Base-by-base conservation (phyloP, 2,797 vertebrate genomes). In the Lycodopsis pacificus region DNA sequence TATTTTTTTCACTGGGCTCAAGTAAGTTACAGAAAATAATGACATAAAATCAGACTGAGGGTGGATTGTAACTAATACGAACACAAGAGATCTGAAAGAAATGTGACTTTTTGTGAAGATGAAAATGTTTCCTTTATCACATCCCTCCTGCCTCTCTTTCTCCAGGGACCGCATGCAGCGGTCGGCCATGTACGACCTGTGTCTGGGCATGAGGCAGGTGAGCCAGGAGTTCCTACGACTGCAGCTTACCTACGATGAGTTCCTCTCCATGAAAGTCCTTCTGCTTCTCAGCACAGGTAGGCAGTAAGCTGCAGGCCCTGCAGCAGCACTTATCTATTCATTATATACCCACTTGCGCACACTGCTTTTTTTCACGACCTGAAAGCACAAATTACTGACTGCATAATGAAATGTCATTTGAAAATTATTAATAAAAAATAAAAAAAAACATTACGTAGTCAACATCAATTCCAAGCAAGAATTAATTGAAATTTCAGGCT, bases 161-260 rank as follows among this genome's bases (percentile, higher is more conserved):
- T 53, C 25, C 94, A 99, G 98, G 93, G 97, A 99, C 54, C 97
- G 97, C 84, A 99, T 99, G 98, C 96, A 97, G 82, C 97, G 97
- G 93, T 99, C 98, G 12, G 97, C 98, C 77, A 99, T 99, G 98
- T 99, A 99, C 36, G 97, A 99, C 66, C 95, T 99, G 87, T 99
- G 98, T 93, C 95, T 98, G 93, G 97, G 97, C 70, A 99, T 99
- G 98, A 97, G 97, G 93, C 97, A 99, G 89, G 96, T 99, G 94
- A 99, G 97, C 93, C 96, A 98, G 92, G 97, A 99, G 94, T 99
- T 99, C 49, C 94, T 98, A 32, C 96, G 98, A 36, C 93, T 99
- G 88, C 98, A 99, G 95, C 96, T 99, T 27, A 97, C 96, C 90
- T 98, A 98, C 38, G 97, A 99, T 56, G 98, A 99, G 85, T 99